Conservation (phyloP, 2,113 vertebrate species). For the Synodontis membranacea region DNA sequence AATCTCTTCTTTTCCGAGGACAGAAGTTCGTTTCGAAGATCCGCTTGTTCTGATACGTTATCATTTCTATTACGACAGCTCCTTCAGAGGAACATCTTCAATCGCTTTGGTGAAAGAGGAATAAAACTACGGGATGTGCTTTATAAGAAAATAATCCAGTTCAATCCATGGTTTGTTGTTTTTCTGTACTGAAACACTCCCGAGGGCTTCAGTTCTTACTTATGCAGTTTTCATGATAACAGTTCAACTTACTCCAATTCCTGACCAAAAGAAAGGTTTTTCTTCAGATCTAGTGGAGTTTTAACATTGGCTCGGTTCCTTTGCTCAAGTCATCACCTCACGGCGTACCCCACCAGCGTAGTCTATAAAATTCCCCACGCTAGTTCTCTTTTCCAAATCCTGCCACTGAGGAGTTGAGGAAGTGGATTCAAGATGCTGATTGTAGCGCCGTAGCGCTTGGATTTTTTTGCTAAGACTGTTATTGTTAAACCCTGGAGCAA, state of each 20-base stretch:
- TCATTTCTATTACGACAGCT: neutral
- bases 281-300: neutral
- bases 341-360: neutral
- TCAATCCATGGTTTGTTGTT: neutral
- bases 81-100: neutral
- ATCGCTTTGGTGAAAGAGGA: neutral
- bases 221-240: neutral
- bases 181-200: neutral
- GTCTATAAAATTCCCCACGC: neutral
- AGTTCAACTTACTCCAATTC: neutral
- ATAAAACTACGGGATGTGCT: neutral
- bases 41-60: neutral
- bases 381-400: neutral
- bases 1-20: neutral
- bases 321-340: neutral
- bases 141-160: neutral
- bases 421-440: conserved; percentile 7
- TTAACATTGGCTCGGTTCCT: neutral
- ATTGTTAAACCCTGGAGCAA: neutral
- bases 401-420: neutral
- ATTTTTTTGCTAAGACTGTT: neutral
- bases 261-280: neutral
- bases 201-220: neutral
- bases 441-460: neutral
- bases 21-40: neutral